Base-by-base conservation (phyloP, 2,797 vertebrate genomes). In the Peromyscus attwateri region DNA sequence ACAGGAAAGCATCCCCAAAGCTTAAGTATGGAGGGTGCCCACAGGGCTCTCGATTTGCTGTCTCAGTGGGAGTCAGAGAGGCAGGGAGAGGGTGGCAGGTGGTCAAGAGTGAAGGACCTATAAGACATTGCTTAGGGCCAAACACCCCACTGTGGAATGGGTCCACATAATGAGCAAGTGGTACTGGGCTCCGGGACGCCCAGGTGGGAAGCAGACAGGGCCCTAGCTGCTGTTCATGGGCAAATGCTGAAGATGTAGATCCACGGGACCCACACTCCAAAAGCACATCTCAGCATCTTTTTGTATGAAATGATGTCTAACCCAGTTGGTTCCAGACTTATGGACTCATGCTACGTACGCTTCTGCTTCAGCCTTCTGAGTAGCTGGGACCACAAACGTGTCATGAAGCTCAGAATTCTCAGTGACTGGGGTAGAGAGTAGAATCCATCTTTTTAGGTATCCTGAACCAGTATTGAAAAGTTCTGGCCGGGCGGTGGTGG, bases 251-350 rank as follows among this genome's bases (percentile, higher is more conserved):
- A 17, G 55, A 68, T 64, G n/a, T 17, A 37, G 87, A 25, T 66
- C 27, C 40, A 62, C 19, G 4, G 46, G 14, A 0, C 19, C 1
- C 0, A 0, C 0, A 0, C 62, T 68, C 62, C 5, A 43, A 82
- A 34, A 13, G 64, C 81, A 14, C 9, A n/a, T 37, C 70, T 68
- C 19, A 40, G n/a, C 21, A 43, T 55, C 25, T 21, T 73, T 8
- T 31, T 25, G 2, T 76, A 62, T 64, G n/a, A 57, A 73, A 27
- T 75, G 40, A 37, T 10, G 0, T 57, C 71, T 85, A 29, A 76
- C n/a, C n/a, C 60, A 79, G 4, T 3, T 64, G 34, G 55, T 46
- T 46, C 57, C 55, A 60, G 23, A 60, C 66, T 52, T 34, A 10
- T 49, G 21, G 90, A 34, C 40, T 49, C 68, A 29, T 37, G 70